Evolutionary conservation across 2,888 invertebrate species (phyloP).

Genomic region (Creontiades dilutus): DNA sequence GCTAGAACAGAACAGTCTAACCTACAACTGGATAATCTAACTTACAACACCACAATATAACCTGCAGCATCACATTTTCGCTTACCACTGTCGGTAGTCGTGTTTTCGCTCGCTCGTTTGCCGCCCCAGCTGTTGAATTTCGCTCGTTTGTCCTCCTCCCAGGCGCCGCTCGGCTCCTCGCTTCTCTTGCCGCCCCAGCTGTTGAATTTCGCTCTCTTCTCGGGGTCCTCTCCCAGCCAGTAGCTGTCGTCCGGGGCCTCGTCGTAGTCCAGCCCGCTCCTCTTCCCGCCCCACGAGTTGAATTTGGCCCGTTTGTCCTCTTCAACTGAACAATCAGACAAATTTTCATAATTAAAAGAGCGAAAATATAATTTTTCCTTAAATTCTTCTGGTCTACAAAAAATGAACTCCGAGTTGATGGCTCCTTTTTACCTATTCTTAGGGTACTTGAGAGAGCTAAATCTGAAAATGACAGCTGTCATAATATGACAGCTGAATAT

Average conservation of each 20-base stretch:
- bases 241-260: constrained; percentile 3
- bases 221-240: constrained; percentile 40
- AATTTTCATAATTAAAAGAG: no score
- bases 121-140: constrained; percentile 75
- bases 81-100: constrained; percentile 34
- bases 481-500: no score
- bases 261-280: constrained; percentile 58
- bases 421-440: no score
- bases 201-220: constrained; percentile 74
- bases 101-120: constrained; percentile 71
- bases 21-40: no score
- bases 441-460: no score
- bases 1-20: no score
- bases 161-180: constrained; percentile 11
- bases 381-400: no score
- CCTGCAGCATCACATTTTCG: no score
- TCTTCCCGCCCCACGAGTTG: constrained; percentile 75
- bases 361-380: no score
- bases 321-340: background rate
- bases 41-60: no score
- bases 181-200: constrained; percentile 76
- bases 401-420: no score
- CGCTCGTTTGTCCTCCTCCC: constrained; percentile 68
- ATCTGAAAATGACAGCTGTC: no score
- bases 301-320: constrained; percentile 73